These are phyloP conservation scores for Anticlea derivata DNA, from an alignment of 2,888 invertebrate genomes.

Conservation along the genomic window DNA sequence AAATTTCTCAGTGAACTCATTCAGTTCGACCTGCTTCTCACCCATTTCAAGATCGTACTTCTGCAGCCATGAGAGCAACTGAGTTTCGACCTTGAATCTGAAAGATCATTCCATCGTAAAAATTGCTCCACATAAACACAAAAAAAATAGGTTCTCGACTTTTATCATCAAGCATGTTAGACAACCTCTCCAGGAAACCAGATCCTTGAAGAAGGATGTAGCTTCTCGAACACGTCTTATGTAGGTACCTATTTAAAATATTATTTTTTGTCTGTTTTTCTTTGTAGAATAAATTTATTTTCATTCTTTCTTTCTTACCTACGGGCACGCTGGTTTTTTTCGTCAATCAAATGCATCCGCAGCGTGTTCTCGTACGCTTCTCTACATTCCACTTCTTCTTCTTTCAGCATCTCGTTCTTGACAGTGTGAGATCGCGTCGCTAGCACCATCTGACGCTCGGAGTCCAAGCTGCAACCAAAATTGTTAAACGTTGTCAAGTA, in stretches of 20 bases:
- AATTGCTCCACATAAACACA: too few relatives aligned
- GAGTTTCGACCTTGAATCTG: conserved; percentile 82
- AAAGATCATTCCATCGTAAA: too few relatives aligned
- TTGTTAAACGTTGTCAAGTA: too few relatives aligned
- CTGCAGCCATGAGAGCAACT: conserved; percentile 82
- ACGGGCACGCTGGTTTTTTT: conserved; percentile 79
- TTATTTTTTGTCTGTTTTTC: too few relatives aligned
- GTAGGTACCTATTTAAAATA: too few relatives aligned
- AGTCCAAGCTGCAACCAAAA: conserved; percentile 44
- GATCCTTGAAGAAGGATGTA: too few relatives aligned
- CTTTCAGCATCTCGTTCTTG: conserved; percentile 72
- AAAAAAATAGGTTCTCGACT: too few relatives aligned
- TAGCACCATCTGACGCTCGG: conserved; percentile 81
- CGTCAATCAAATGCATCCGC: conserved; percentile 73
- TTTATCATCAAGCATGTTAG: too few relatives aligned
- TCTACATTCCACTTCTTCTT: conserved; percentile 69
- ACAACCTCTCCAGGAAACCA: too few relatives aligned
- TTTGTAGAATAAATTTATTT: too few relatives aligned
- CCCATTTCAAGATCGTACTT: conserved; percentile 85
- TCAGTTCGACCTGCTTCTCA: conserved; percentile 81
- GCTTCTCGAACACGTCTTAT: too few relatives aligned
- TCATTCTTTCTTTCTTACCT: too few relatives aligned
- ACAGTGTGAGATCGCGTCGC: conserved; percentile 74
- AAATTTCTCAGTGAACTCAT: conserved; percentile 74
- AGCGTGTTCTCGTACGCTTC: conserved; percentile 72